These are phyloP conservation scores for Ophioninae sp. DNA, from an alignment of 2,888 invertebrate genomes.

Conservation along the genomic window DNA sequence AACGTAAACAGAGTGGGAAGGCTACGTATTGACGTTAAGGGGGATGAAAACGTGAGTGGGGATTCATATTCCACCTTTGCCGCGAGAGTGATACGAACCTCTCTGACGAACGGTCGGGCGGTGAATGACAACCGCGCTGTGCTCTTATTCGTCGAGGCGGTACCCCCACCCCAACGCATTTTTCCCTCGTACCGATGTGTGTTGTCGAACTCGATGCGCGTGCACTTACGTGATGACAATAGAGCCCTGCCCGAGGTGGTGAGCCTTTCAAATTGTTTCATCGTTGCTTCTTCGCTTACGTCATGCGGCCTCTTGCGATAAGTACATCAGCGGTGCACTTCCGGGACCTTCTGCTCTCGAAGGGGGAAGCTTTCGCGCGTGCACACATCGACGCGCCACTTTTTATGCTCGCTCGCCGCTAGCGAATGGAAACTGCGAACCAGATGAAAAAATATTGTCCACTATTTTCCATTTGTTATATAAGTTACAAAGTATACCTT, in stretches of 20 bases:
- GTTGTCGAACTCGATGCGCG: background rate
- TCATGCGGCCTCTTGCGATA: background rate
- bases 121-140: no score
- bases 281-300: slow-evolving; percentile 1
- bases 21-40: no score
- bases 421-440: background rate
- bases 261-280: slow-evolving; percentile 1
- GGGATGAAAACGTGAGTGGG: no score
- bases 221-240: no score
- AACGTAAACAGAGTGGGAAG: no score
- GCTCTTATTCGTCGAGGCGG: no score
- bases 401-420: background rate
- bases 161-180: no score
- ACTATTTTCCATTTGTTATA: background rate
- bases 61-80: no score
- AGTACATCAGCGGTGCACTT: slow-evolving; percentile 1
- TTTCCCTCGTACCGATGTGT: background rate
- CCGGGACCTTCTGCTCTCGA: background rate
- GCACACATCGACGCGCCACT: background rate
- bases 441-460: background rate
- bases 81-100: no score
- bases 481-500: background rate
- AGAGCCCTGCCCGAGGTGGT: no score
- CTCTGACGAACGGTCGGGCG: no score
- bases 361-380: background rate